Evolutionary conservation across 2,113 vertebrate genomes (phyloP).

Genomic region (Perognathus longimembris): DNA sequence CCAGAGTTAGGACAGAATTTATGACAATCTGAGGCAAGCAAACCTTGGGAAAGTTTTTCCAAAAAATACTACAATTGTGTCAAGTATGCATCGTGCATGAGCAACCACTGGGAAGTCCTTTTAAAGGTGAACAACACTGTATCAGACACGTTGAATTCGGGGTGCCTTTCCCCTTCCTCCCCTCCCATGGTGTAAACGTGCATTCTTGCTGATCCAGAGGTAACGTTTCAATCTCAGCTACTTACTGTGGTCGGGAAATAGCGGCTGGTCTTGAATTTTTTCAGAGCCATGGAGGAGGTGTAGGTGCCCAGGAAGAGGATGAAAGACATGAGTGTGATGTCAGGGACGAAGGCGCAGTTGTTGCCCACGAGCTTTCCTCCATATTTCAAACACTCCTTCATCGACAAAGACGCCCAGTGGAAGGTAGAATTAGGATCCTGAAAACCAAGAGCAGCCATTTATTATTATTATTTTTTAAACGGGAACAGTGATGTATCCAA

Average conservation of each 20-base stretch:
- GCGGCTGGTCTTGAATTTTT: constrained; percentile 98
- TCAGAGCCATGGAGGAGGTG: constrained; percentile 96
- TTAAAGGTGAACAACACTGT: background rate
- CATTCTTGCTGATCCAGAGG: background rate
- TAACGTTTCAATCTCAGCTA: constrained; percentile 61
- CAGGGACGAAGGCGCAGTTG: constrained; percentile 93
- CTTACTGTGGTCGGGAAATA: constrained; percentile 98
- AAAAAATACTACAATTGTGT: background rate
- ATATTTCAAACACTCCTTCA: constrained; percentile 92
- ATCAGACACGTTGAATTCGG: background rate
- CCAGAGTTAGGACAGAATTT: constrained; percentile 15
- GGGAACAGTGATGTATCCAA: background rate
- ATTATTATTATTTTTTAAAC: background rate
- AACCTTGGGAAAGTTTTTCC: constrained; percentile 33
- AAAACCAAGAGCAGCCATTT: background rate
- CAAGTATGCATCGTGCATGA: background rate
- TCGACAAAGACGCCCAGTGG: constrained; percentile 92
- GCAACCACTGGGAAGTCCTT: background rate
- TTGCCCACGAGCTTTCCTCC: constrained; percentile 92
- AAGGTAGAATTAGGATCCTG: constrained; percentile 88
- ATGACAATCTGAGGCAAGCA: constrained; percentile 5
- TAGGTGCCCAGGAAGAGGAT: constrained; percentile 99
- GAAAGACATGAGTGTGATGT: constrained; percentile 97
- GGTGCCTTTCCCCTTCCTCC: too few relatives aligned
- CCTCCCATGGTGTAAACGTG: background rate